Percentiles rank a stretch among this genome's conserved stretches.
Conservation (phyloP, 2,888 invertebrate genomes). For the Sinodicranocentrus sp. region DNA sequence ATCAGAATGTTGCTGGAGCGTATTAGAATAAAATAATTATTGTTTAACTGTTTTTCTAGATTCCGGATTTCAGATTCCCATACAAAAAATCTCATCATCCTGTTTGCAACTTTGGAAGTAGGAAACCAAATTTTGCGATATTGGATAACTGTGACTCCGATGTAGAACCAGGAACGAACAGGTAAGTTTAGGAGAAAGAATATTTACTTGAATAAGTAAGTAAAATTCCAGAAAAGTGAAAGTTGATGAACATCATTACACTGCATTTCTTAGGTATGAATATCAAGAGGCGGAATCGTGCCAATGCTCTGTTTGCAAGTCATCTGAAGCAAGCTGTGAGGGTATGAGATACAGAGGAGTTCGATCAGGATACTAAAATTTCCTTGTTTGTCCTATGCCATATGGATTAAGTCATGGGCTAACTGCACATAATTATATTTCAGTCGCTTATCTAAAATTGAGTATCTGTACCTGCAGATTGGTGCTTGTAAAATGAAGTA, state of each 20-base stretch:
- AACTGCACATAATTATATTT: too few relatives aligned
- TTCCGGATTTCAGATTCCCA: constrained; percentile 92
- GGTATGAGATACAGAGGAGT: constrained; percentile 81
- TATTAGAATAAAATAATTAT: too few relatives aligned
- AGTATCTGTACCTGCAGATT: not conserved
- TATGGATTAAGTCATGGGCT: too few relatives aligned
- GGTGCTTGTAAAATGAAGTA: not conserved
- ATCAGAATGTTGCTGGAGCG: not conserved
- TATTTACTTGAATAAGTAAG: not conserved
- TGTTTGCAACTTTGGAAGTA: constrained; percentile 89
- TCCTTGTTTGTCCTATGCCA: too few relatives aligned
- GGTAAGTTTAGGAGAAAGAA: constrained; percentile 77
- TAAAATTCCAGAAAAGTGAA: not conserved
- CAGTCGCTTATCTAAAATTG: too few relatives aligned
- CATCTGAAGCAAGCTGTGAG: constrained; percentile 86
- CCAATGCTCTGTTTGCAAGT: constrained; percentile 85
- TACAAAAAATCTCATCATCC: constrained; percentile 92
- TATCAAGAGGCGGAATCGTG: constrained; percentile 89
- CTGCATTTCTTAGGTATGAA: constrained; percentile 80
- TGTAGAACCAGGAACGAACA: constrained; percentile 84
- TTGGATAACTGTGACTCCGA: constrained; percentile 88
- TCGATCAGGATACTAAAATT: constrained; percentile 77
- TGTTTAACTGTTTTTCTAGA: constrained; percentile 80
- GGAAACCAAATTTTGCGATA: constrained; percentile 83
- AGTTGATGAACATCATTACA: too few relatives aligned